Percentiles rank a stretch among this genome's conserved stretches.
Conservation (phyloP, 2,797 vertebrate genomes). For the Hirundo rustica region DNA sequence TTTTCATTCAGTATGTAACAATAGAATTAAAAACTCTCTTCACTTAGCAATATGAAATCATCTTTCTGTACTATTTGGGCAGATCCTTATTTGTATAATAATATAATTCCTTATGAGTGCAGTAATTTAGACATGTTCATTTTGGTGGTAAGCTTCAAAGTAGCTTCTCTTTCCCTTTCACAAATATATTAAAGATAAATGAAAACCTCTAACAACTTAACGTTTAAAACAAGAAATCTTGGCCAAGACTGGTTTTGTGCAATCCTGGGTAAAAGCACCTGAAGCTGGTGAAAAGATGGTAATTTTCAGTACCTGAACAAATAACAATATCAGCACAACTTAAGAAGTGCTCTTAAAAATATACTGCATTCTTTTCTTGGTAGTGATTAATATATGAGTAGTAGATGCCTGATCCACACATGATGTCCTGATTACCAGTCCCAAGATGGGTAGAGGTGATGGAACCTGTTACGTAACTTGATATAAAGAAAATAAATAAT, state of each 20-base stretch:
- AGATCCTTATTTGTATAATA: neutral
- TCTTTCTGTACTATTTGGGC: neutral
- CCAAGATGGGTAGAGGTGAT: neutral
- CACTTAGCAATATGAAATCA: neutral
- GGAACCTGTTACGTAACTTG: neutral
- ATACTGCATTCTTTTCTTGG: neutral
- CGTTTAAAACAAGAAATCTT: neutral
- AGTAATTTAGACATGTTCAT: neutral
- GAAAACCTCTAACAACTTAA: neutral
- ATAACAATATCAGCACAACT: neutral
- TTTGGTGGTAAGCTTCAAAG: neutral
- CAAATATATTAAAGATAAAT: neutral
- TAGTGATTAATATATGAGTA: neutral
- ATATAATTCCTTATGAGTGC: neutral
- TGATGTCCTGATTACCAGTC: neutral
- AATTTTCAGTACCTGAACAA: neutral
- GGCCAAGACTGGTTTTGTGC: neutral
- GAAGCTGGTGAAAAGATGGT: neutral
- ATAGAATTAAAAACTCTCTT: neutral
- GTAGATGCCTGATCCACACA: neutral
- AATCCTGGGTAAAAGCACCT: neutral
- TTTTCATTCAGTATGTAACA: neutral
- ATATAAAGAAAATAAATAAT: neutral
- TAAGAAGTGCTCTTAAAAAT: neutral
- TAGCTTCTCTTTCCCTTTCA: neutral